Base-by-base conservation (phyloP, 2,888 invertebrate species). In the Abrostola triplasia region DNA sequence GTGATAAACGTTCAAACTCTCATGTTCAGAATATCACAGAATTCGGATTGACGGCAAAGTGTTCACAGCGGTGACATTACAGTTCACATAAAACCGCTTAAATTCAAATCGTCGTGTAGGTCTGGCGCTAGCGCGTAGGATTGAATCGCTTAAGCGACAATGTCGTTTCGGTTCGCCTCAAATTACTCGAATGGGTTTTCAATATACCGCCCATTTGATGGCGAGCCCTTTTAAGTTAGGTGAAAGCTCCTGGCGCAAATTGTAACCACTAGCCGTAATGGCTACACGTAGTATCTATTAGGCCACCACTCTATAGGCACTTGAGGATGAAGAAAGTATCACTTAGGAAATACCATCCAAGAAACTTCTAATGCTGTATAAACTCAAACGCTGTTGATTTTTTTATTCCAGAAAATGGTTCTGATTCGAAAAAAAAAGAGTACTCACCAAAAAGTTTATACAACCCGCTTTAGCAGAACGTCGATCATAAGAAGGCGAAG, bases 171-270 rank as follows among this genome's bases (percentile, higher is more conserved):
- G 89, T 85, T 88, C 84, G 83, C 92, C 92, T 89, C 92, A 92
- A 92, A 92, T 92, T 91, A 92, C 92, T 83, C 79, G 84, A 90
- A 92, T 91, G 88, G 89, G 85, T 90, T 91, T 90, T 89, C 92
- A 88, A 93, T 92, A 91, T 87, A 92, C 88, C 89, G 84, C 86
- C 85, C 86, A 88, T 90, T 90, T 83, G 75, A 82, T 74, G 80
- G 78, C 68, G 80, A 84, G 82, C 86, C 88, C 88, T 88, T 89
- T 89, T 87, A 87, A 86, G 83, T 86, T 84, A 83, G 81, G 81
- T 82, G 77, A 79, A 83, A 82, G 83, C 79, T 74, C 79, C 74
- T 76, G 63, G 76, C 67, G 74, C 84, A 87, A 87, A 88, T 88
- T 87, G 88, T 84, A 82, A 84, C 84, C 84, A 77, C 81, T 83